Conservation (phyloP, 2,888 invertebrate species). For the Petrophora chlorosata region DNA sequence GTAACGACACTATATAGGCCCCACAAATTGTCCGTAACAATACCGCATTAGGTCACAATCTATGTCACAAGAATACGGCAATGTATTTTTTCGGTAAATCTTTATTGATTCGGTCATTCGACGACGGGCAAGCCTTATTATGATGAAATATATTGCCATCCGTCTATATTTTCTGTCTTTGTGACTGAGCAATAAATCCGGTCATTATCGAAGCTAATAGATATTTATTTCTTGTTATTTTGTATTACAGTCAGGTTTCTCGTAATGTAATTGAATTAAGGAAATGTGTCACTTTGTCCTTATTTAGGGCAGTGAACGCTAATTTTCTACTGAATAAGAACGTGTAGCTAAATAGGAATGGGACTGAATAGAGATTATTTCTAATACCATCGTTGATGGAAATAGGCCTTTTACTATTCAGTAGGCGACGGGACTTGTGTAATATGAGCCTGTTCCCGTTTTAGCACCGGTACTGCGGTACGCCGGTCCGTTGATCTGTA, state of each 20-base stretch:
- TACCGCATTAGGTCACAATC: slow-evolving; percentile 68
- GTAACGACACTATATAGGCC: slow-evolving; percentile 56
- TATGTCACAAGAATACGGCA: slow-evolving; percentile 54
- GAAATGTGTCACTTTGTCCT: slow-evolving; percentile 20
- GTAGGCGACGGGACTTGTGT: neutral
- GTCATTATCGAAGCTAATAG: slow-evolving; percentile 50
- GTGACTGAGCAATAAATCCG: slow-evolving; percentile 47
- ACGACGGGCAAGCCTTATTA: slow-evolving; percentile 41
- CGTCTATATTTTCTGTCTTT: slow-evolving; percentile 43
- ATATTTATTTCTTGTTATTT: slow-evolving; percentile 49
- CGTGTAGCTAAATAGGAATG: neutral
- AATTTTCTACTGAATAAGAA: slow-evolving; percentile 16
- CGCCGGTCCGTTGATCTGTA: slow-evolving; percentile 9
- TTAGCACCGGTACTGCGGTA: too few species aligned
- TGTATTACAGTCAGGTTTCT: slow-evolving; percentile 40
- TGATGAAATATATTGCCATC: slow-evolving; percentile 48
- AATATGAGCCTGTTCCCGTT: neutral
- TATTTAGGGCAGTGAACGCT: neutral
- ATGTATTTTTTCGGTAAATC: slow-evolving; percentile 50
- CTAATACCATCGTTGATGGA: neutral
- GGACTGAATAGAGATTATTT: neutral
- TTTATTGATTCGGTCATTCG: slow-evolving; percentile 51
- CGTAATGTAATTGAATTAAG: slow-evolving; percentile 32
- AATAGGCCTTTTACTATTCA: neutral
- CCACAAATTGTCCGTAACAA: slow-evolving; percentile 69